Conservation (phyloP, 2,113 vertebrate species). For the Malurus alboscapulatus region DNA sequence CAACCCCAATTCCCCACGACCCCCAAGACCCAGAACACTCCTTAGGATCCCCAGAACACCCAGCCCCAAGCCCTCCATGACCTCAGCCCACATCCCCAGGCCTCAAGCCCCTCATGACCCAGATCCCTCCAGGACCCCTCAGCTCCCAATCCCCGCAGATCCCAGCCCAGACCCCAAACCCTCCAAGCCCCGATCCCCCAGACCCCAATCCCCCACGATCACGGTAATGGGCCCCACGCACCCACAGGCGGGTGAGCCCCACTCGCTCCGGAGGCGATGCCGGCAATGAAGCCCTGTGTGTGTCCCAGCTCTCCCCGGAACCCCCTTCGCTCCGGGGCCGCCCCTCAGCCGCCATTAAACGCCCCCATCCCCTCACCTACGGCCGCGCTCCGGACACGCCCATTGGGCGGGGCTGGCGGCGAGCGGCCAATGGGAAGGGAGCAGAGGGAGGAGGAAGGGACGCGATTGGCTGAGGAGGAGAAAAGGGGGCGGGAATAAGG, state of each 20-base stretch:
- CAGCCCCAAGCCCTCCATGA: neutral
- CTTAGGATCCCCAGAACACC: no score
- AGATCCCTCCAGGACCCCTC: neutral
- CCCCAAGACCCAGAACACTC: no score
- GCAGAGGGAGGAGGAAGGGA: no score
- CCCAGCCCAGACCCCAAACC: neutral
- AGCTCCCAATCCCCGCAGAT: neutral
- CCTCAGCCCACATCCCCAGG: neutral
- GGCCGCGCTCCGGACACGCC: no score
- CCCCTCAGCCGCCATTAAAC: neutral
- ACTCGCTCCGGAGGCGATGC: neutral
- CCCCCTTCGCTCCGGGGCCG: accelerated
- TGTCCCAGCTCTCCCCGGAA: neutral
- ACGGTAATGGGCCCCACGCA: neutral
- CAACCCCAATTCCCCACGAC: neutral
- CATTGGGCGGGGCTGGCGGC: no score
- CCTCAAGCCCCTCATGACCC: neutral
- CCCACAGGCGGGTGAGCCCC: neutral
- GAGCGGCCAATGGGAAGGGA: no score
- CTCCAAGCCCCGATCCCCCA: no score
- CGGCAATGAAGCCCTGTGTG: neutral
- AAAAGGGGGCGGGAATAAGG: no score
- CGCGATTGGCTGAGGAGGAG: no score
- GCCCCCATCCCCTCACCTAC: neutral
- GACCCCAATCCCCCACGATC: no score